Base-by-base conservation (phyloP, 2,888 invertebrate species). In the Drosophila rubida region DNA sequence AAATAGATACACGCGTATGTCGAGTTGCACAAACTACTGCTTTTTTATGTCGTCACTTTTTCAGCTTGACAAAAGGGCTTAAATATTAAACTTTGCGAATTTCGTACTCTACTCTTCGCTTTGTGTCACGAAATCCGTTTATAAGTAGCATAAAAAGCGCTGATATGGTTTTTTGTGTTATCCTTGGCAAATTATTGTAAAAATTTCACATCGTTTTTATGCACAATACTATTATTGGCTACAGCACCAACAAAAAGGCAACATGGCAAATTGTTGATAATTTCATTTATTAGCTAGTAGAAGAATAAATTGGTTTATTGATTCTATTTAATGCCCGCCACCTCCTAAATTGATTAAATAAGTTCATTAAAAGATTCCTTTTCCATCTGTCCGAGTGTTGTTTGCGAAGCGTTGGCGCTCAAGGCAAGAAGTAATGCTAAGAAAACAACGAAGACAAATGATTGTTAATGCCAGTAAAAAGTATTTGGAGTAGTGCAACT, bases 391-490 rank as follows among this genome's bases (percentile, higher is more conserved):
- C 9, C n/a, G 13, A 1, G 9, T 16, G 25, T 6, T 14, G 32
- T 7, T 35, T 9, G 13, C 1, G 4, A 22, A 66, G 11, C 4
- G n/a, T 22, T 7, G 0, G 0, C 6, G 32, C 80, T 89, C 66
- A 90, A 8, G 88, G 72, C 62, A 90, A 69, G 51, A 90, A 90
- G 69, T 90, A 90, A 41, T 90, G 90, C 90, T 90, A 44, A 30
- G 5, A 45, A 45, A 19, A 19, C 19, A 19, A 19, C 2, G 19
- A 2, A 19, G 3, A 19, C 3, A 19, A 19, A 19, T 19, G 3
- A 19, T 19, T 19, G 19, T 19, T 19, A 1, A 3, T 2, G 19
- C 3, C n/a, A 11, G 22, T 13, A 5, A 11, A n/a, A 16, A 25
- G 1, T 6, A 25, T 25, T 7, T 25, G 1, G 19, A 19, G 19